phyloP scores from a whole-genome alignment of 2,797 vertebrate genomes.

The Mustela erminea region DNA sequence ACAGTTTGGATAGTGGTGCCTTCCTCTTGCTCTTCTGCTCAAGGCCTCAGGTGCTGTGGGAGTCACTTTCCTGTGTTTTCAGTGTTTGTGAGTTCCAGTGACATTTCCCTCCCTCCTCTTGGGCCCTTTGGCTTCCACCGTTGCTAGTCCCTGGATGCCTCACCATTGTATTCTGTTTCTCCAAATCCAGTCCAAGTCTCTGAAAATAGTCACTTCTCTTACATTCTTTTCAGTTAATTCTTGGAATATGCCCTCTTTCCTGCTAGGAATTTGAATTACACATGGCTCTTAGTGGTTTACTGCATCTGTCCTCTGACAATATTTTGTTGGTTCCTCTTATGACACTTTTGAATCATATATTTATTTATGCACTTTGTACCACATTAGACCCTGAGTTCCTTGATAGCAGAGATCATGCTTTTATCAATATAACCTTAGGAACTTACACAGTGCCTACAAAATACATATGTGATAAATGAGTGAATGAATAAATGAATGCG shows the following conservation, averaged over 20 bases:
- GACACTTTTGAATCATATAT: neutral
- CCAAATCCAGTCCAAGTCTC: neutral
- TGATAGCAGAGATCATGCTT: neutral
- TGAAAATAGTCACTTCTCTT: neutral
- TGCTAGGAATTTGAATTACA: neutral
- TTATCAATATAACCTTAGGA: neutral
- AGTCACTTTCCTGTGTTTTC: neutral
- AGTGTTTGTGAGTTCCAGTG: neutral
- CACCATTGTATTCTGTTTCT: neutral
- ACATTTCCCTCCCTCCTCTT: neutral
- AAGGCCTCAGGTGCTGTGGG: neutral
- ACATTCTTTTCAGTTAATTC: neutral
- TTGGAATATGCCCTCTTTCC: neutral
- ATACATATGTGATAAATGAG: neutral
- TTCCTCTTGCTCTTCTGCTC: neutral
- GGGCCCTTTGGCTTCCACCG: neutral
- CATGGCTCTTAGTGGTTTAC: neutral
- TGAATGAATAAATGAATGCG: neutral
- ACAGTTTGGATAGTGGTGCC: neutral
- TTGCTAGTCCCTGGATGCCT: neutral
- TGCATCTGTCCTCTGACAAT: neutral
- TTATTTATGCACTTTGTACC: neutral
- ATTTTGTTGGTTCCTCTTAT: neutral
- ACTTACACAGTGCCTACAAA: neutral
- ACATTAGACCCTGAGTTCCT: neutral